These are phyloP conservation scores for Antechinus stuartii DNA, from an alignment of 2,113 vertebrate genomes.

Conservation along the genomic window DNA sequence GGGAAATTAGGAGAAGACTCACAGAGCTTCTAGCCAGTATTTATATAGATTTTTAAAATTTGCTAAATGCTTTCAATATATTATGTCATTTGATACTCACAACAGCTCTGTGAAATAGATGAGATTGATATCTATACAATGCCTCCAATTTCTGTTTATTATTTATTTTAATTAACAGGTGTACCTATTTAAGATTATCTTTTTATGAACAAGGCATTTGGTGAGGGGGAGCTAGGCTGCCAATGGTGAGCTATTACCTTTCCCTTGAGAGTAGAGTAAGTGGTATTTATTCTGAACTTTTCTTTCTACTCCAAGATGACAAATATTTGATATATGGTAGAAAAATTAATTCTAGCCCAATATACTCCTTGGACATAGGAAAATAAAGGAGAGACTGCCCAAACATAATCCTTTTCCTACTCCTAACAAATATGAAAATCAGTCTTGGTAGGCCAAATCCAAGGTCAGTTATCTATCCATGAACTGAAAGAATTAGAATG, in stretches of 20 bases:
- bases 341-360: neutral
- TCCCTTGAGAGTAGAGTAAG: neutral
- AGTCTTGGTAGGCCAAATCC: neutral
- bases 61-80: neutral
- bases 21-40: neutral
- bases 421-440: neutral
- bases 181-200: neutral
- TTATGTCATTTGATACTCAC: neutral
- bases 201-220: neutral
- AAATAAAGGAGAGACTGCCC: neutral
- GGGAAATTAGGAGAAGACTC: neutral
- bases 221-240: neutral
- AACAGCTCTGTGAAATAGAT: neutral
- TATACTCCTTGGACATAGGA: neutral
- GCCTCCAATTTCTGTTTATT: neutral
- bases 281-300: neutral
- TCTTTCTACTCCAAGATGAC: neutral
- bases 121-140: neutral
- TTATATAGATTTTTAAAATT: neutral
- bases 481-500: neutral
- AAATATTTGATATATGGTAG: neutral
- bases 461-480: neutral
- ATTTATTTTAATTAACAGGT: neutral
- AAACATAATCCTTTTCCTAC: neutral
- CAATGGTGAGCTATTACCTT: neutral